Conservation (phyloP, 1,140 invertebrate genomes). For the Lepidurus apus region DNA sequence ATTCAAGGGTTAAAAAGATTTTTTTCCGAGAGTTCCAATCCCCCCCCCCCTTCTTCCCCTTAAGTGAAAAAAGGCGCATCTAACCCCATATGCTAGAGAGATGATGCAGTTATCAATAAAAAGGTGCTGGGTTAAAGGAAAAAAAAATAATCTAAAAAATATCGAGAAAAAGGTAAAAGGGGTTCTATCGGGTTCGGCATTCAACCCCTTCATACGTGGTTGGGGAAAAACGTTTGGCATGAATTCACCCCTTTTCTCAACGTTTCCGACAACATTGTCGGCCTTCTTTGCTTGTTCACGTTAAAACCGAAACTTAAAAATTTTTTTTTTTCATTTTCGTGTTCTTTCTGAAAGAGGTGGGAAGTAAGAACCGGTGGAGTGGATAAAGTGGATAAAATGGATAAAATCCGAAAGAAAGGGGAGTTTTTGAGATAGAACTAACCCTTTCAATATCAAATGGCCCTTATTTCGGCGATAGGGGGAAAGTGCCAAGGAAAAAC, state of each 20-base stretch:
- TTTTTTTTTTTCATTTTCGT: not conserved
- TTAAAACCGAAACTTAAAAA: not conserved
- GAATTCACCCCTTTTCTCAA: constrained; percentile 15
- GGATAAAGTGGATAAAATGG: not conserved
- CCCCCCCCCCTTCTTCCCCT: not conserved
- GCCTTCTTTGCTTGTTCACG: not conserved
- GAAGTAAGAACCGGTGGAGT: not conserved
- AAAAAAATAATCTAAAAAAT: not conserved
- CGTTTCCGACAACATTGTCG: constrained; percentile 10
- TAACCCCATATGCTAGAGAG: constrained; percentile 14
- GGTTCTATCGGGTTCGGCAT: constrained; percentile 13
- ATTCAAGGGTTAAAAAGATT: constrained; percentile 15
- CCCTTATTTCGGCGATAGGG: not conserved
- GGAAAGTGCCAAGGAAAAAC: not conserved
- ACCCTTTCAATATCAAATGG: constrained; percentile 5
- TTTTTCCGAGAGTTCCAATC: not conserved
- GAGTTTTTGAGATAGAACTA: constrained; percentile 16
- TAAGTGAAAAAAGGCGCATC: not conserved
- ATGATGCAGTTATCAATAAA: not conserved
- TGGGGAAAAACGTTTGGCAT: constrained; percentile 14
- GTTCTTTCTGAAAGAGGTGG: not conserved
- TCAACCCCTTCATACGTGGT: constrained; percentile 18
- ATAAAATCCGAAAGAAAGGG: not conserved
- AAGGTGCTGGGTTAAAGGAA: not conserved
- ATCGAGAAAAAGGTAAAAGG: not conserved